Percentiles rank a stretch among this genome's conserved stretches.
phyloP scores from a whole-genome alignment of 2,113 vertebrate species.

The Elephas maximus region DNA sequence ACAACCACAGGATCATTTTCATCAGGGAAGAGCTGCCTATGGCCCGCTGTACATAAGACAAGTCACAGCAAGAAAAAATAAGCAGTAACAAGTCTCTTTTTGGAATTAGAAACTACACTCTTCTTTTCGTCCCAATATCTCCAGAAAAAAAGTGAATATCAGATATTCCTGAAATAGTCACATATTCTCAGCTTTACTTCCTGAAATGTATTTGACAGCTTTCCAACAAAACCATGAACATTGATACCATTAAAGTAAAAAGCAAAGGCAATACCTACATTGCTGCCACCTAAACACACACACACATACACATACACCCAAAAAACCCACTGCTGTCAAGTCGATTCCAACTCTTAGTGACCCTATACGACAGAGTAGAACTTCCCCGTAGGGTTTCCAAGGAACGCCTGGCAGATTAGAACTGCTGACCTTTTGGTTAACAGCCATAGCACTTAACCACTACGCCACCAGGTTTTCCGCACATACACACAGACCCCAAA shows the following conservation, averaged over 20 bases:
- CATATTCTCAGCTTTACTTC: not conserved
- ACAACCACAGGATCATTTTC: not conserved
- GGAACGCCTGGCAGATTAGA: no score
- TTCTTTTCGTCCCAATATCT: not conserved
- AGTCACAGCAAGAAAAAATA: not conserved
- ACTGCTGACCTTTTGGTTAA: no score
- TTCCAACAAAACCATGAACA: not conserved
- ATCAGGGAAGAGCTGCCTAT: not conserved
- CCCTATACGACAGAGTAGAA: no score
- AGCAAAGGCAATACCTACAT: fast-evolving
- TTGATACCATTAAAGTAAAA: not conserved
- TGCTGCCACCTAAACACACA: not conserved
- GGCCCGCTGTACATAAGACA: not conserved
- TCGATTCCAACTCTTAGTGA: no score
- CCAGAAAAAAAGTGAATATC: not conserved
- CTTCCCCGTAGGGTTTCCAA: no score
- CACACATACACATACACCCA: no score
- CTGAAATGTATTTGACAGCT: not conserved
- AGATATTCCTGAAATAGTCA: not conserved
- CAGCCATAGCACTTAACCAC: no score
- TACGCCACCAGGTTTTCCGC: no score
- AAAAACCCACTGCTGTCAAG: no score
- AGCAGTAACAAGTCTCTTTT: not conserved
- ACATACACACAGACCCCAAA: fast-evolving
- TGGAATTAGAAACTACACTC: not conserved